phyloP scores from a whole-genome alignment of 2,797 vertebrate genomes.

The Malurus splendens region DNA sequence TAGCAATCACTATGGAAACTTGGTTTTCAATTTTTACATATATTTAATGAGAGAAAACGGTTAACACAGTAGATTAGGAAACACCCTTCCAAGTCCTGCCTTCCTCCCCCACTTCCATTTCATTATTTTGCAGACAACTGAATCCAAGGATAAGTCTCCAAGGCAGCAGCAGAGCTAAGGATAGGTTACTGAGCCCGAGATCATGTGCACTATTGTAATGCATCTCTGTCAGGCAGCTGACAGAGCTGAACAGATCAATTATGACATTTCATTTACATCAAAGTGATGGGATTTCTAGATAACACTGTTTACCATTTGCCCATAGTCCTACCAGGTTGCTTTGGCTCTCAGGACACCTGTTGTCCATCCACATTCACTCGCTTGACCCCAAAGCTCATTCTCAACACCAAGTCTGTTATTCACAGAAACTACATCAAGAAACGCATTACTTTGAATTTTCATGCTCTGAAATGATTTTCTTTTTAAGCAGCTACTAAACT shows the following conservation, averaged over 20 bases:
- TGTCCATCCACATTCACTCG: neutral
- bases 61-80: neutral
- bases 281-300: slow-evolving; percentile 39
- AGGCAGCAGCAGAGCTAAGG: neutral
- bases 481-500: neutral
- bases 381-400: neutral
- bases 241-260: slow-evolving; percentile 18
- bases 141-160: neutral
- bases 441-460: neutral
- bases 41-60: neutral
- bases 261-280: slow-evolving; percentile 44
- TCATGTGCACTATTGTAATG: neutral
- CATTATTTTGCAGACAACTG: neutral
- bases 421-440: neutral
- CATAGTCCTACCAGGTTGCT: slow-evolving; percentile 6
- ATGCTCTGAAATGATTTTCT: neutral
- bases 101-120: neutral
- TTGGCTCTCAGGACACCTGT: neutral
- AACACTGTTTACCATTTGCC: slow-evolving; percentile 1
- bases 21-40: neutral
- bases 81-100: neutral
- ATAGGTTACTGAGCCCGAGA: neutral
- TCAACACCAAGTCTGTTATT: neutral
- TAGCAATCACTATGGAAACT: neutral
- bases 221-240: slow-evolving; percentile 37